A percentile compares a stretch with the other conserved stretches of the same genome.
Evolutionary conservation across 2,113 vertebrate species (phyloP).

Genomic region (Narcine bancroftii): DNA sequence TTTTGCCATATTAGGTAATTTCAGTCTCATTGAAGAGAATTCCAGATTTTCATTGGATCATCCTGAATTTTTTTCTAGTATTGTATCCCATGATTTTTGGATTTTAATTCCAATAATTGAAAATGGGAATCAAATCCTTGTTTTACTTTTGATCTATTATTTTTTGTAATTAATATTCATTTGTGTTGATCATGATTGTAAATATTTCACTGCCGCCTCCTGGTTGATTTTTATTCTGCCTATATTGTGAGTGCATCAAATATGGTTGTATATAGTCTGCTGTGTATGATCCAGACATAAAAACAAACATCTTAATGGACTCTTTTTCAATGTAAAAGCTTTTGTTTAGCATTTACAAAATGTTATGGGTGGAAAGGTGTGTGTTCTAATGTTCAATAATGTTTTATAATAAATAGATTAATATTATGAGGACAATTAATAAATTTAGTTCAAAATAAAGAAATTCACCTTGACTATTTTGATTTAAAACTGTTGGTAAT

Average conservation of each 20-base stretch:
- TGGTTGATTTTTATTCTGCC: background rate
- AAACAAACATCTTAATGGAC: too few relatives aligned
- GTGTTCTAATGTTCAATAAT: background rate
- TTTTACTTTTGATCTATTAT: background rate
- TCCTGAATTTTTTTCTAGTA: background rate
- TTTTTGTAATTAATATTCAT: background rate
- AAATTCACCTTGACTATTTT: background rate
- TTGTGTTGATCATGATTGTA: background rate
- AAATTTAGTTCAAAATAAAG: background rate
- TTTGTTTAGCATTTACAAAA: background rate
- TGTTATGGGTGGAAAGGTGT: background rate
- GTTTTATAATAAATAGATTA: background rate
- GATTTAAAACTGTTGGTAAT: background rate
- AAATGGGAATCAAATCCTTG: background rate
- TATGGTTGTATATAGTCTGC: background rate
- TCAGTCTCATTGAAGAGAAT: background rate
- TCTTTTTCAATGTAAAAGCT: background rate
- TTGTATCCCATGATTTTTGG: background rate
- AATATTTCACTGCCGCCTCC: background rate
- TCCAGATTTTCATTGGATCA: background rate
- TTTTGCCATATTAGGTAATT: too few relatives aligned
- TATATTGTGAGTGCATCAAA: background rate
- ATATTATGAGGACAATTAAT: background rate
- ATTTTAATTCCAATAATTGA: background rate
- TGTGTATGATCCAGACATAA: background rate